Evolutionary conservation across 2,888 invertebrate species (phyloP).

Genomic region (Zhengitettix transpicula): DNA sequence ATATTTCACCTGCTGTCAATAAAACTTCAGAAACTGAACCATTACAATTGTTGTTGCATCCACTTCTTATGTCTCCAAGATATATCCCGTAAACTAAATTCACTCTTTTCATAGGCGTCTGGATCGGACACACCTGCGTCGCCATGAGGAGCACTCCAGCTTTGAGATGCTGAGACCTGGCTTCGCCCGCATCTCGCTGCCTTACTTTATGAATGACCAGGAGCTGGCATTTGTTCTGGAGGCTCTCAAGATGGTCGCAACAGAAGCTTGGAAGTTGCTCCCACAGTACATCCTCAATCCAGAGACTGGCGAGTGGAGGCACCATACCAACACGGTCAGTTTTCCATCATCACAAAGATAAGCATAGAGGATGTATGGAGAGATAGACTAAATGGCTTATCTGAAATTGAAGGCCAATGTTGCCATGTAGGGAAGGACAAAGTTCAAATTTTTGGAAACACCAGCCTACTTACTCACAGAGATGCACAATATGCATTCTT

Average conservation of each 20-base stretch:
- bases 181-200: conserved; percentile 68
- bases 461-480: too few relatives aligned
- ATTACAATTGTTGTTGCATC: too few relatives aligned
- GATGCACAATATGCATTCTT: too few relatives aligned
- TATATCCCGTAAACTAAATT: background rate
- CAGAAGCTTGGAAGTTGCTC: conserved; percentile 75
- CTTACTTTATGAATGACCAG: conserved; percentile 65
- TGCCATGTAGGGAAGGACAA: too few relatives aligned
- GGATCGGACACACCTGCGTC: conserved; percentile 31
- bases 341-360: too few relatives aligned
- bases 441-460: too few relatives aligned
- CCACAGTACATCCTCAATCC: conserved; percentile 58
- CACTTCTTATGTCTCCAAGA: too few relatives aligned
- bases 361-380: too few relatives aligned
- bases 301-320: conserved; percentile 80
- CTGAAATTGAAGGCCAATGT: too few relatives aligned
- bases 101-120: conserved; percentile 26
- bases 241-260: conserved; percentile 72
- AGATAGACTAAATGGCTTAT: too few relatives aligned
- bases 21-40: too few relatives aligned
- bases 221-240: conserved; percentile 69
- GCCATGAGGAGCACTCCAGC: conserved; percentile 32
- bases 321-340: conserved; percentile 50
- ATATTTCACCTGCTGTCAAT: too few relatives aligned
- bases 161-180: conserved; percentile 68